Conservation (phyloP, 2,113 vertebrate species). For the Campylomormyrus numenius region DNA sequence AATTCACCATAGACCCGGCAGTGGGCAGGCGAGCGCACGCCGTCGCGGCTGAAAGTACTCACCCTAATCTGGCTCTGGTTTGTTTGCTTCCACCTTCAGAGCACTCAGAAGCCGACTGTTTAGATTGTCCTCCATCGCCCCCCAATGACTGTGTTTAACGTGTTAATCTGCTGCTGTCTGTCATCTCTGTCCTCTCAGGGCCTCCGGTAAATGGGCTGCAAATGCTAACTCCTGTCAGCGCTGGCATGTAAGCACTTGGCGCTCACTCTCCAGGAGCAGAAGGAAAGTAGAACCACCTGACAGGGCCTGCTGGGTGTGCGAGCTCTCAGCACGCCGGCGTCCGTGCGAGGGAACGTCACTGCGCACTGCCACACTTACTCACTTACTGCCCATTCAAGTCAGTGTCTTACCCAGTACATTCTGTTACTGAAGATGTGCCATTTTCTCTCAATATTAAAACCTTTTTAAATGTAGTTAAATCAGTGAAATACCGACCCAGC, state of each 20-base stretch:
- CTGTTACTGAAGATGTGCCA: not conserved
- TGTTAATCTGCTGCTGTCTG: slow-evolving; percentile 66
- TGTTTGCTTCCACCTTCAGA: slow-evolving; percentile 49
- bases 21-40: not conserved
- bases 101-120: slow-evolving; percentile 42
- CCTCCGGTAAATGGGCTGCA: slow-evolving; percentile 56
- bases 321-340: not conserved
- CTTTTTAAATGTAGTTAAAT: not conserved
- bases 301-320: not conserved
- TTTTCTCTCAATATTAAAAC: not conserved
- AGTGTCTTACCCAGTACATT: not conserved
- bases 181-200: slow-evolving; percentile 67
- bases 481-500: not conserved
- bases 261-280: slow-evolving; percentile 20
- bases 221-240: slow-evolving; percentile 64
- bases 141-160: slow-evolving; percentile 57
- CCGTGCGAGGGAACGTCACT: not conserved
- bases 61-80: slow-evolving; percentile 54
- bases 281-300: slow-evolving; percentile 21
- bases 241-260: slow-evolving; percentile 49
- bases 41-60: too few relatives aligned
- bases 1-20: not conserved
- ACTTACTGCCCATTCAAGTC: not conserved
- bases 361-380: not conserved
- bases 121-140: slow-evolving; percentile 53